A percentile compares a stretch with the other conserved stretches of the same genome.
Conservation (phyloP, 2,888 invertebrate species). For the Drosophila melanosoma region DNA sequence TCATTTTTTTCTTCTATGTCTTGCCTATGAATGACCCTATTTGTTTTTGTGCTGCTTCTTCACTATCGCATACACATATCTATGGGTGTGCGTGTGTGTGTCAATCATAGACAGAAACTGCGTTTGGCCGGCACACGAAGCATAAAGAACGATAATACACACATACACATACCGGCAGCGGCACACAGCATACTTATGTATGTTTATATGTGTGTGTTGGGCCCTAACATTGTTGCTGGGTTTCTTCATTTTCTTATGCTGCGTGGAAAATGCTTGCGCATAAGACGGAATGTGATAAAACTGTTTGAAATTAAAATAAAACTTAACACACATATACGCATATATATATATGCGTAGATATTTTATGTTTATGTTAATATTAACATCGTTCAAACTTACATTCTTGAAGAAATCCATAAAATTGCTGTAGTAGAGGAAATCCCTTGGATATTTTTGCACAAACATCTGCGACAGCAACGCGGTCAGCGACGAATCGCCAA, state of each 20-base stretch:
- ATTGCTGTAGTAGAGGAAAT: slow-evolving; percentile 72
- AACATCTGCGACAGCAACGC: slow-evolving; percentile 69
- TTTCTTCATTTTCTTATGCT: slow-evolving; percentile 41
- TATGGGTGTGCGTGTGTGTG: slow-evolving; percentile 40
- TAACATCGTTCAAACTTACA: slow-evolving; percentile 65
- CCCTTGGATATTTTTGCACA: slow-evolving; percentile 67
- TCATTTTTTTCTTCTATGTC: slow-evolving; percentile 14
- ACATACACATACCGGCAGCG: slow-evolving; percentile 30
- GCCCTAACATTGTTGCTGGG: slow-evolving; percentile 54
- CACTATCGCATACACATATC: slow-evolving; percentile 50
- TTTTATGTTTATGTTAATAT: background rate
- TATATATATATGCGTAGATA: background rate
- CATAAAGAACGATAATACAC: slow-evolving; percentile 71
- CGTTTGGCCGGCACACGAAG: slow-evolving; percentile 66
- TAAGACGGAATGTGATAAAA: slow-evolving; percentile 53
- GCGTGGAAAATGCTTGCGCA: slow-evolving; percentile 66
- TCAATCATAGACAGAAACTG: slow-evolving; percentile 65
- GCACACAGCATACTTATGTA: slow-evolving; percentile 27
- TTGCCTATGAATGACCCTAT: slow-evolving; percentile 71
- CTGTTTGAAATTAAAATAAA: slow-evolving; percentile 38
- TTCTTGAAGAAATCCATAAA: slow-evolving; percentile 82
- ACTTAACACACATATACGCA: background rate
- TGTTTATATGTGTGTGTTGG: slow-evolving; percentile 25
- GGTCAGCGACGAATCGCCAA: slow-evolving; percentile 42
- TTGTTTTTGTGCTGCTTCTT: slow-evolving; percentile 45